Evolutionary conservation across 2,797 vertebrate species (phyloP).

Genomic region (Amblyopsis hoosieri): DNA sequence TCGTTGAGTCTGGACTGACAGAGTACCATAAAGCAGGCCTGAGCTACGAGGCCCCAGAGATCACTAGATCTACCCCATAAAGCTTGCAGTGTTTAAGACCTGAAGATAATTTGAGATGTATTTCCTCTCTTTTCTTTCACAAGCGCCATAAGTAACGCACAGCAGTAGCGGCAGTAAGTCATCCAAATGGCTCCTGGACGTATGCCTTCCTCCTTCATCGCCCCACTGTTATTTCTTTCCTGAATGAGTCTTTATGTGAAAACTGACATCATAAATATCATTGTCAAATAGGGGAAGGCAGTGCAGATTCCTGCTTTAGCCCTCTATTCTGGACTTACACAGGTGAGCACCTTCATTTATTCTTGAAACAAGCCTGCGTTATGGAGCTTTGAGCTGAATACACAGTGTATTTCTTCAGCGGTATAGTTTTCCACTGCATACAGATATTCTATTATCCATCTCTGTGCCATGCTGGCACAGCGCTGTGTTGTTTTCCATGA

Average conservation of each 20-base stretch:
- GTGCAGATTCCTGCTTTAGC: background rate
- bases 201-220: constrained; percentile 29
- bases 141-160: constrained; percentile 33
- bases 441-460: background rate
- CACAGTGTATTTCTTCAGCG: background rate
- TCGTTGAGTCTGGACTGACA: constrained; percentile 33
- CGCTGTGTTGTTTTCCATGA: background rate
- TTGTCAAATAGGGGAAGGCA: constrained; percentile 41
- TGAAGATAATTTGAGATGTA: constrained; percentile 51
- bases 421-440: background rate
- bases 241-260: constrained; percentile 59
- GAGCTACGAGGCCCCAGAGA: constrained; percentile 65
- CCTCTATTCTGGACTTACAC: constrained; percentile 14
- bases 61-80: constrained; percentile 68
- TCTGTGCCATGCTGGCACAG: background rate
- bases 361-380: constrained; percentile 6
- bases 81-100: constrained; percentile 55
- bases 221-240: constrained; percentile 47
- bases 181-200: constrained; percentile 52
- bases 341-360: constrained; percentile 25
- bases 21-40: constrained; percentile 39
- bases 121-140: constrained; percentile 48
- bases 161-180: constrained; percentile 23
- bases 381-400: background rate
- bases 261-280: constrained; percentile 44